Percentiles rank a stretch among this genome's conserved stretches.
Evolutionary conservation across 2,797 vertebrate genomes (phyloP).

Genomic region (Aldrovandia affinis): DNA sequence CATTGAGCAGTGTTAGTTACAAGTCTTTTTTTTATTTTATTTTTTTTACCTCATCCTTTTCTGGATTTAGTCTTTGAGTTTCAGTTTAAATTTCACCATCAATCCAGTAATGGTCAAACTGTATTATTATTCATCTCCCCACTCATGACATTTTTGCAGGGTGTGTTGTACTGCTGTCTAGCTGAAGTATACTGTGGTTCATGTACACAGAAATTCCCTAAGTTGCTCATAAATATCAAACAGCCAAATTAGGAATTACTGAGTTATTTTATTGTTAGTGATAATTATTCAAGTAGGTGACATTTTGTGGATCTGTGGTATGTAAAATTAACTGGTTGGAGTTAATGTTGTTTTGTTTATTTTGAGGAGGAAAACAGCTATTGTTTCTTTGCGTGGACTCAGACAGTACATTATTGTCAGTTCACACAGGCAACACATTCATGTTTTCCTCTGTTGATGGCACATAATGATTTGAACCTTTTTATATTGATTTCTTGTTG

Average conservation of each 20-base stretch:
- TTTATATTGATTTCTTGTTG: constrained; percentile 26
- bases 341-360: constrained; percentile 22
- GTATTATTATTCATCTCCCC: neutral
- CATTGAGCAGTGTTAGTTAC: constrained; percentile 20
- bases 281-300: constrained; percentile 21
- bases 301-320: constrained; percentile 23
- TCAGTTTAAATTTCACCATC: neutral
- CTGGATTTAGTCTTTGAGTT: constrained; percentile 23
- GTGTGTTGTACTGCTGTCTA: neutral
- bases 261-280: constrained; percentile 7
- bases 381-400: constrained; percentile 18
- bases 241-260: constrained; percentile 28
- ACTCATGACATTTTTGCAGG: neutral
- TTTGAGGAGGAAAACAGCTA: constrained; percentile 22
- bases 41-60: neutral
- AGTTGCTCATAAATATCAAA: constrained; percentile 15
- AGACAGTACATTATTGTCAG: constrained; percentile 43
- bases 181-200: neutral
- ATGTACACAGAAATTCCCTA: neutral
- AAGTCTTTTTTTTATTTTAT: neutral
- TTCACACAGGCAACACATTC: constrained; percentile 14
- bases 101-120: constrained; percentile 24
- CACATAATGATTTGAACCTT: constrained; percentile 30
- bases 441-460: constrained; percentile 27
- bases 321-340: constrained; percentile 17